Conservation (phyloP, 2,113 vertebrate genomes). For the Ondatra zibethicus region DNA sequence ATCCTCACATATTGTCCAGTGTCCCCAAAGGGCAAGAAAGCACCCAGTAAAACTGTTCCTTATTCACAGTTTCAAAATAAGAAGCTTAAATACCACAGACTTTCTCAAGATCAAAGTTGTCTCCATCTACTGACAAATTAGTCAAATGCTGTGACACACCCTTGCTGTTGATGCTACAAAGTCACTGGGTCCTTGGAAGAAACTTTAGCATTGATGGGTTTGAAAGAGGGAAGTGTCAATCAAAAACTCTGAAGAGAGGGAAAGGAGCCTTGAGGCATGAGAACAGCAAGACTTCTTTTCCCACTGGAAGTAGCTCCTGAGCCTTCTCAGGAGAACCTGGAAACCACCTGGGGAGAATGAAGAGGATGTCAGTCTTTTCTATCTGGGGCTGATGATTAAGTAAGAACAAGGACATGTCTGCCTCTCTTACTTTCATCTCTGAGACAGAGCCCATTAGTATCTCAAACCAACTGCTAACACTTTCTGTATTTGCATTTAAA, state of each 20-base stretch:
- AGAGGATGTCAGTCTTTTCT: neutral
- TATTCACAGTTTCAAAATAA: neutral
- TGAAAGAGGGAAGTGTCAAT: neutral
- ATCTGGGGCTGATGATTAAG: neutral
- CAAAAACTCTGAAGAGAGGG: neutral
- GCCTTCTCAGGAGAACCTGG: neutral
- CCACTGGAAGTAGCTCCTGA: neutral
- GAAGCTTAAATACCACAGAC: neutral
- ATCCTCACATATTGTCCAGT: neutral
- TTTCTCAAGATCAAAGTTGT: neutral
- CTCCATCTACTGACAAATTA: neutral
- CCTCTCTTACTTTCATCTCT: neutral
- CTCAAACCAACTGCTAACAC: conserved; percentile 7
- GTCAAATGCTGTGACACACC: neutral
- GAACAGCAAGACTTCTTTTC: neutral
- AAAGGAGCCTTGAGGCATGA: neutral
- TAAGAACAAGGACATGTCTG: neutral
- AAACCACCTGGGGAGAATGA: neutral
- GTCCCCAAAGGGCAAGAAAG: neutral
- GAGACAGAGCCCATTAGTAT: neutral
- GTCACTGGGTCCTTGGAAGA: accelerated
- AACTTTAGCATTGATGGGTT: neutral
- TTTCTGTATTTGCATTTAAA: conserved; percentile 48
- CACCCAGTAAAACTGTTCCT: neutral
- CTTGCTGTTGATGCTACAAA: neutral